phyloP scores from a whole-genome alignment of 1,140 invertebrate species.

The Cydia pomonella region DNA sequence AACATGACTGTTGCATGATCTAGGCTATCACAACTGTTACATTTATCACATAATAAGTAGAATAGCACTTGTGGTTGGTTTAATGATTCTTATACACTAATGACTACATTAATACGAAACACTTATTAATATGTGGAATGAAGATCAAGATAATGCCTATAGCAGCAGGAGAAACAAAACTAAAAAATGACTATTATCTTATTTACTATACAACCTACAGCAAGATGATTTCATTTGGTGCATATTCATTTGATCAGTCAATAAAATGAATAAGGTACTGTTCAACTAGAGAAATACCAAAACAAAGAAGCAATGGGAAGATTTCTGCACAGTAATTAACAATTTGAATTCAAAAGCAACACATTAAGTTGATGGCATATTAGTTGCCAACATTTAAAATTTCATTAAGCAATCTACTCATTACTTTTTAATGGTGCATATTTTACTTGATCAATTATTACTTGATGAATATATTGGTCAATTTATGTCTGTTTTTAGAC shows the following conservation, averaged over 20 bases:
- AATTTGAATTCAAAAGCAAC: too few species aligned
- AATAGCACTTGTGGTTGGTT: conserved; percentile 27
- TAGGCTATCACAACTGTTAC: conserved; percentile 13
- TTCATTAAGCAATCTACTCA: not conserved
- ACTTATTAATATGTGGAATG: conserved; percentile 63
- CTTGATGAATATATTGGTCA: not conserved
- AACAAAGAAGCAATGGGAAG: not conserved
- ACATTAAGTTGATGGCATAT: too few species aligned
- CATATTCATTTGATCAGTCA: not conserved
- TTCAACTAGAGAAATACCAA: not conserved
- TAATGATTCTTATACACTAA: conserved; percentile 50
- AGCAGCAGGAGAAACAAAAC: conserved; percentile 45
- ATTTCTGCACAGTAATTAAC: not conserved
- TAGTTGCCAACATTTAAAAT: too few species aligned
- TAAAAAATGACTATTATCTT: not conserved
- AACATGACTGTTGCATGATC: not conserved
- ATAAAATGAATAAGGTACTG: not conserved
- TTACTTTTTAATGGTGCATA: not conserved
- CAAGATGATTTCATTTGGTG: not conserved
- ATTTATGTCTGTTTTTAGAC: not conserved
- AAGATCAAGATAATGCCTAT: conserved; percentile 57
- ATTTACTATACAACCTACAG: not conserved
- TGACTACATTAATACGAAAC: conserved; percentile 50
- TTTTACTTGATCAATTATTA: too few species aligned
- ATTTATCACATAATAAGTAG: conserved; percentile 2